phyloP scores from a whole-genome alignment of 2,113 vertebrate genomes.

The Octodon degus region DNA sequence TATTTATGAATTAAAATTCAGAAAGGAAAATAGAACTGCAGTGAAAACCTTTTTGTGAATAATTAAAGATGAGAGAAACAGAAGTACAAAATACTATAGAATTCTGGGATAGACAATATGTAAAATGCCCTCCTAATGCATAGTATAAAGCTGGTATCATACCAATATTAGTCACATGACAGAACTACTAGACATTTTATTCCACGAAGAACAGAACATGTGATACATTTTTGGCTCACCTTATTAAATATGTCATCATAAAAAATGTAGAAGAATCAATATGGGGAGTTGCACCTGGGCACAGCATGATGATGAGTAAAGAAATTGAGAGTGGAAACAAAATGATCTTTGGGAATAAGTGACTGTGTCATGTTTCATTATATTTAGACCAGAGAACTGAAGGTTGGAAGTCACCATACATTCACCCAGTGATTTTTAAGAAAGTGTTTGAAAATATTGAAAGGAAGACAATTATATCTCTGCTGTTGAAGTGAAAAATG shows the following conservation, averaged over 20 bases:
- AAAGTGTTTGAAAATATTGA: conserved; percentile 3
- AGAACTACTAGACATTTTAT: conserved; percentile 51
- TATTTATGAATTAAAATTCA: conserved; percentile 57
- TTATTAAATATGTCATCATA: conserved; percentile 76
- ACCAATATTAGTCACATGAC: conserved; percentile 24
- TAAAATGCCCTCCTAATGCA: conserved; percentile 3
- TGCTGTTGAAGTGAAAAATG: not conserved
- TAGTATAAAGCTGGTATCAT: not conserved
- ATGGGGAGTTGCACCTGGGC: conserved; percentile 43
- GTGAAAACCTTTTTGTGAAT: conserved; percentile 31
- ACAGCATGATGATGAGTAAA: conserved; percentile 70
- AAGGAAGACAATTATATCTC: not conserved
- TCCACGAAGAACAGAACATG: conserved; percentile 57
- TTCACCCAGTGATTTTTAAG: not conserved
- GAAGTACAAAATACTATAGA: conserved; percentile 35
- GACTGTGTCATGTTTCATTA: conserved; percentile 35
- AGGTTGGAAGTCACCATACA: not conserved
- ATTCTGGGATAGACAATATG: conserved; percentile 3
- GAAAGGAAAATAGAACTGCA: not conserved
- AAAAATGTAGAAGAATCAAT: conserved; percentile 74
- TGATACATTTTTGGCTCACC: conserved; percentile 69
- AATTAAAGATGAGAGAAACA: conserved; percentile 25
- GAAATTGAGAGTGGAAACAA: conserved; percentile 57
- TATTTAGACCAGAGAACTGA: conserved; percentile 50
- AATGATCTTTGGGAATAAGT: conserved; percentile 69